Evolutionary conservation across 2,797 vertebrate genomes (phyloP).

Genomic region (Catostomus latipinnis): DNA sequence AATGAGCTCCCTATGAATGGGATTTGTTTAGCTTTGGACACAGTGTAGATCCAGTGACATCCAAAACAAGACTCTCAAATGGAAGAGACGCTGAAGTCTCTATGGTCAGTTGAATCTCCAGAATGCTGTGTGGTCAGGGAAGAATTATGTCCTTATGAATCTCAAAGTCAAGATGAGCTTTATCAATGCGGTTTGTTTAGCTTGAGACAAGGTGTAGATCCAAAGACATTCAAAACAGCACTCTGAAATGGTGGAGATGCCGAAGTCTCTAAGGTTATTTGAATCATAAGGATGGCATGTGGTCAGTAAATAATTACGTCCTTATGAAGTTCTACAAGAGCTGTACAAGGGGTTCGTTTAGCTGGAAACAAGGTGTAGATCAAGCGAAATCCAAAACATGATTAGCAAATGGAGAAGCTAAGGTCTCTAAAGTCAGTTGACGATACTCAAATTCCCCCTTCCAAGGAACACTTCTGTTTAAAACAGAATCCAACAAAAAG

Average conservation of each 20-base stretch:
- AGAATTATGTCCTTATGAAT: not conserved
- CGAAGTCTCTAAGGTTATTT: no score
- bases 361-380: not conserved
- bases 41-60: not conserved
- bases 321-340: conserved; percentile 2
- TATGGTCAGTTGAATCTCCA: no score
- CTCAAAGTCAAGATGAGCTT: no score
- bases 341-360: not conserved
- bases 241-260: no score
- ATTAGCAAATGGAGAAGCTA: not conserved
- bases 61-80: not conserved
- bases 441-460: not conserved
- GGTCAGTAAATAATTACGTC: no score
- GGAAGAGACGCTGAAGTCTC: not conserved
- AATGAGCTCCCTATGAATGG: not conserved
- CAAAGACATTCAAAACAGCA: no score
- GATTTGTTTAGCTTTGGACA: not conserved
- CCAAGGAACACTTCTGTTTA: no score
- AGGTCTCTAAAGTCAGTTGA: not conserved
- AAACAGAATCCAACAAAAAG: not conserved
- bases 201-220: no score
- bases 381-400: not conserved
- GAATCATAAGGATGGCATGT: no score
- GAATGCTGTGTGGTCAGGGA: not conserved
- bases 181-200: no score